These are phyloP conservation scores for Zaprionus lineosus DNA, from an alignment of 2,888 invertebrate species.

Conservation along the genomic window DNA sequence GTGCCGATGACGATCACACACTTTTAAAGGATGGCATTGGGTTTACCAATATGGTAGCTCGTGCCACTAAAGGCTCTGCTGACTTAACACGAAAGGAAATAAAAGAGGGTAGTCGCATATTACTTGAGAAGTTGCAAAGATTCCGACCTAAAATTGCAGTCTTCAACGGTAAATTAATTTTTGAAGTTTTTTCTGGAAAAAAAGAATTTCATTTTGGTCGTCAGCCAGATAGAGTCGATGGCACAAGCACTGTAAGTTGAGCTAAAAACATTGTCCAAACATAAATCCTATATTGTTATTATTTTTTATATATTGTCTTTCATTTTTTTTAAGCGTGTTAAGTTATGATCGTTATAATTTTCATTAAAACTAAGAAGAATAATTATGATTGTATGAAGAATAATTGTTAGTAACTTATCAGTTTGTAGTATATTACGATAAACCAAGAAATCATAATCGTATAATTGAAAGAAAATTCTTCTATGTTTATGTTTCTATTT, in stretches of 20 bases:
- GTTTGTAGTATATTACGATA: no score
- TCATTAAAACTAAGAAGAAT: no score
- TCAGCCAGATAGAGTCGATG: slow-evolving; percentile 96
- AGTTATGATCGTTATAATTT: no score
- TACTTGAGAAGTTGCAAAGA: slow-evolving; percentile 94
- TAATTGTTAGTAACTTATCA: no score
- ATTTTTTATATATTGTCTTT: no score
- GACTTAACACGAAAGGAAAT: slow-evolving; percentile 97
- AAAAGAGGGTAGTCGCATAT: slow-evolving; percentile 94
- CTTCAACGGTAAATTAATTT: slow-evolving; percentile 99
- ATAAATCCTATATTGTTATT: no score
- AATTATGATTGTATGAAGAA: no score
- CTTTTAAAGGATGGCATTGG: slow-evolving; percentile 96
- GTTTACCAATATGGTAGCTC: slow-evolving; percentile 98
- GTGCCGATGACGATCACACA: slow-evolving; percentile 97
- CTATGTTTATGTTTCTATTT: no score
- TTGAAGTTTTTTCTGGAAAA: slow-evolving; percentile 98
- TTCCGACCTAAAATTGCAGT: slow-evolving; percentile 98
- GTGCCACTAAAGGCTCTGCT: slow-evolving; percentile 97
- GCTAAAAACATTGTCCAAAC: no score
- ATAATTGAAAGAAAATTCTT: no score
- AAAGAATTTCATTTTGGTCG: slow-evolving; percentile 98
- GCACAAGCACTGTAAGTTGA: slow-evolving; percentile 96
- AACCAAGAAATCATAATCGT: no score
- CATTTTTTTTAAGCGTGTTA: no score